Evolutionary conservation across 1,140 invertebrate genomes (phyloP).

Genomic region (Diuraphis noxia): DNA sequence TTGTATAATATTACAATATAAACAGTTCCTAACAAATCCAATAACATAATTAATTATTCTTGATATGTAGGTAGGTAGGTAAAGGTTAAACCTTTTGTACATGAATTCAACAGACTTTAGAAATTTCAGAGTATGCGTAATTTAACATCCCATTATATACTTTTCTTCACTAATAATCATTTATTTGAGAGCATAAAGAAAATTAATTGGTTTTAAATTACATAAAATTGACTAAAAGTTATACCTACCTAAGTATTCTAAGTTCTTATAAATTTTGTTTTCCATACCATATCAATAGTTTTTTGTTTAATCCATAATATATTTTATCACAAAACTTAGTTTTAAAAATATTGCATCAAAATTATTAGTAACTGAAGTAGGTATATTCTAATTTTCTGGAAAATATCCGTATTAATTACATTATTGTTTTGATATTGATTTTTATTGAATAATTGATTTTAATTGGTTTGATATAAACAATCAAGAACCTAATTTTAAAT

Average conservation of each 20-base stretch:
- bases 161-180: not conserved
- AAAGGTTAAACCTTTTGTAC: not conserved
- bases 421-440: not conserved
- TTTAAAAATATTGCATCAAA: not conserved
- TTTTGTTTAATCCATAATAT: too few species aligned
- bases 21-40: not conserved
- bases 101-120: too few species aligned
- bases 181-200: not conserved
- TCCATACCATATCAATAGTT: not conserved
- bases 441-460: not conserved
- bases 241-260: too few species aligned
- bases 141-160: not conserved
- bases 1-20: not conserved
- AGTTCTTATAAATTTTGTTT: too few species aligned
- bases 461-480: not conserved
- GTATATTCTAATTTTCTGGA: not conserved
- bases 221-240: too few species aligned
- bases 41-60: not conserved
- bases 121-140: not conserved
- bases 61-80: not conserved
- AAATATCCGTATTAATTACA: not conserved
- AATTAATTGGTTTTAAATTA: not conserved
- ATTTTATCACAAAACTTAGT: not conserved
- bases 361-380: too few species aligned
- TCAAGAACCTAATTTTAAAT: too few species aligned